Conservation (phyloP, 1,140 invertebrate species). For the Apis florea region DNA sequence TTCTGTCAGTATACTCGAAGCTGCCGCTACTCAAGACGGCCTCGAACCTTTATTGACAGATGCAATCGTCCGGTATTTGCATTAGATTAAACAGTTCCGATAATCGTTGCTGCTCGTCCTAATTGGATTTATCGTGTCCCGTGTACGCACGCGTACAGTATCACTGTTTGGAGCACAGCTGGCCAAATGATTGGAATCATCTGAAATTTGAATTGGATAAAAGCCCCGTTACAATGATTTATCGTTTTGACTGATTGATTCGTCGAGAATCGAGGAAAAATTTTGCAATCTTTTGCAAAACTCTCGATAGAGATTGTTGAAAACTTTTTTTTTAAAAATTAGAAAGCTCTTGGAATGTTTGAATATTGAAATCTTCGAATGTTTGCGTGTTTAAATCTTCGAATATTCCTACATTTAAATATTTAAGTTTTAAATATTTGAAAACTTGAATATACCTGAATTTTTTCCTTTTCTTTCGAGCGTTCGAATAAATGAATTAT, state of each 20-base stretch:
- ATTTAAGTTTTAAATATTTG: not conserved
- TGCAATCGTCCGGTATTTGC: slow-evolving; percentile 33
- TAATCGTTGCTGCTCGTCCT: slow-evolving; percentile 7
- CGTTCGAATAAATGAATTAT: not conserved
- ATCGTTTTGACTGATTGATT: not conserved
- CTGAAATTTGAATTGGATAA: not conserved
- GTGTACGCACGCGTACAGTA: not conserved
- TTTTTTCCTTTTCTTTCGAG: not conserved
- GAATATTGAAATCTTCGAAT: not conserved
- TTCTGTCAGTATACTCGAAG: slow-evolving; percentile 30
- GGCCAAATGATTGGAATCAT: not conserved
- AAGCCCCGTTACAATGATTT: not conserved
- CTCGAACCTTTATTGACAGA: slow-evolving; percentile 43
- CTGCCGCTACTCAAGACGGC: slow-evolving; percentile 29
- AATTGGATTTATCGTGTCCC: slow-evolving; percentile 21
- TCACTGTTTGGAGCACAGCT: not conserved
- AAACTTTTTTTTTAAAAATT: no score
- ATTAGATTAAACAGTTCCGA: slow-evolving; percentile 42
- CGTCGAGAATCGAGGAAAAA: not conserved
- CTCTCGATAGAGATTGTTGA: no score
- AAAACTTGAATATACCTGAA: not conserved
- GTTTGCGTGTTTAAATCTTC: not conserved
- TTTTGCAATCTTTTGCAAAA: no score
- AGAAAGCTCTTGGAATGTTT: not conserved
- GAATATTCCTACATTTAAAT: not conserved